A percentile compares a stretch with the other conserved stretches of the same genome.
These are phyloP conservation scores for Panagrolaimus sp. DNA, from an alignment of 1,140 invertebrate species.

Conservation along the genomic window DNA sequence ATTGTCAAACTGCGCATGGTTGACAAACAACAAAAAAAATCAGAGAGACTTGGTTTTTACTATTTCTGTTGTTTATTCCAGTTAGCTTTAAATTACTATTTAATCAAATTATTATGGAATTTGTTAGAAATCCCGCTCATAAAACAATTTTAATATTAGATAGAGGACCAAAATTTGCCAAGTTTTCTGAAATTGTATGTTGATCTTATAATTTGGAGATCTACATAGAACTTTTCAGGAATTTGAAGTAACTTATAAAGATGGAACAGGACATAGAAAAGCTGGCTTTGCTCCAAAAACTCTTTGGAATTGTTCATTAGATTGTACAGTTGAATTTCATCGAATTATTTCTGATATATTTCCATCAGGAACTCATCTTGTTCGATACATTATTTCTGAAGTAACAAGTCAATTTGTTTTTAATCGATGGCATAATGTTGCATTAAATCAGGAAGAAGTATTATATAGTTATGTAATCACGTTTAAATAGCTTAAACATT, in stretches of 20 bases:
- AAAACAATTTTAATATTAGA: neutral
- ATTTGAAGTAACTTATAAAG: neutral
- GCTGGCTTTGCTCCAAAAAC: slow-evolving; percentile 5
- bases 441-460: slow-evolving; percentile 1
- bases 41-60: too few species aligned
- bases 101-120: too few species aligned
- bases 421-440: neutral
- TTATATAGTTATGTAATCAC: neutral
- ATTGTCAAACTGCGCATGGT: too few species aligned
- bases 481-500: neutral
- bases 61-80: too few species aligned
- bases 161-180: neutral
- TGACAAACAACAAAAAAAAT: too few species aligned
- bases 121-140: neutral
- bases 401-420: neutral
- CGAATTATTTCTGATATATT: neutral
- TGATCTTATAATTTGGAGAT: neutral
- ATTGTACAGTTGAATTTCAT: neutral
- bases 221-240: neutral
- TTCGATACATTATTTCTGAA: neutral
- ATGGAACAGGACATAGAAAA: neutral
- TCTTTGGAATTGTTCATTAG: slow-evolving; percentile 6
- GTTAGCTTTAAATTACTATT: too few species aligned
- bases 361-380: neutral
- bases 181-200: neutral